Evolutionary conservation across 2,113 vertebrate genomes (phyloP), one percentile per base, ranked within the genome.

Genomic region (Alces alces): DNA sequence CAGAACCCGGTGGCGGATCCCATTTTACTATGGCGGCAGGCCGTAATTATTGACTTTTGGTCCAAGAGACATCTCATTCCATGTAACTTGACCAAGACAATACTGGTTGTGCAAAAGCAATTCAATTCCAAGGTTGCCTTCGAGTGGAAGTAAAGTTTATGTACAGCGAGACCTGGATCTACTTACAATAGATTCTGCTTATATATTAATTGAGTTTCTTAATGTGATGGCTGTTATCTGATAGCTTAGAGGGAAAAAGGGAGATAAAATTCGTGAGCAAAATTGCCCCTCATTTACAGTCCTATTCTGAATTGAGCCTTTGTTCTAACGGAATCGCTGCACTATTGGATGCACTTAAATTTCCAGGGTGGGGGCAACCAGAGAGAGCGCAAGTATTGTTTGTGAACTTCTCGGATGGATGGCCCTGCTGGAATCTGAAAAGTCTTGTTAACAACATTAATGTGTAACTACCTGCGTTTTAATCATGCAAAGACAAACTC

Each of bases 1-100:
- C 30, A 39, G 5, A 36, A 7, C 27, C 36, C 0, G 0, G 47
- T 0, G 0, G 54, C 1, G 0, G 15, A 13, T 7, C 27, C 16
- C 0, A 14, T 0, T 19, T n/a, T 3, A n/a, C 87, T 45, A 1
- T 54, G 14, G 19, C 1, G 2, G 0, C 1, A 1, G 13, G 50
- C 73, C 14, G 0, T 0, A 7, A 64, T 1, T 2, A 0, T 2
- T 2, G 3, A 36, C 60, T 6, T 36, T 5, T 1, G 47, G 28
- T 12, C 57, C 4, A 1, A 2, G 4, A 66, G 57, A 6, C 45
- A 2, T 23, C 3, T 3, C 0, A 73, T 5, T 15, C 27, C 1
- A 19, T 1, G 25, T 19, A 27, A 45, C 36, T 11, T 21, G 60
- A 6, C 36, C 2, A 16, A 45, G 61, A 76, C 1, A 3, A n/a